Base-by-base conservation (phyloP, 2,797 vertebrate genomes). In the Sphenodon punctatus region DNA sequence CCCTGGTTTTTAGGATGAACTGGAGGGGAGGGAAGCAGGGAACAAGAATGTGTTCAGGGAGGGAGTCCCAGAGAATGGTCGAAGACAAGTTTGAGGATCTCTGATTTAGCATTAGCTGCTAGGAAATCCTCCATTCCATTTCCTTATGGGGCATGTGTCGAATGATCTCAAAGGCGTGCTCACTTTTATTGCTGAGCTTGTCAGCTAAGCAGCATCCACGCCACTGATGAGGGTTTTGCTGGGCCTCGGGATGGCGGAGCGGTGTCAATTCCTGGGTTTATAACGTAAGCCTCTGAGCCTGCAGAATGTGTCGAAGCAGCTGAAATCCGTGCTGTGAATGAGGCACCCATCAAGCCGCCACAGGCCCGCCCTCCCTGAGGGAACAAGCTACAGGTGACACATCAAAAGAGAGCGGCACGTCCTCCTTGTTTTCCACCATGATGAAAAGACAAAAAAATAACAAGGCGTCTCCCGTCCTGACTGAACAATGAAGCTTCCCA, bases 321-420 rank as follows among this genome's bases (percentile, higher is more conserved):
- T 79, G 74, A 42, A 65, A 80, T 55, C 34, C 74, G 67, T 41
- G 80, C 84, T 42, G 22, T 30, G 34, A 34, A 20, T 10, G 12
- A 22, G 10, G 3, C 22, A 55, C 10, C 14, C 17, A 22, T 76
- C 84, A 1, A 63, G 84, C 84, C 34, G 58, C 58, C 56, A 75
- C 84, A 84, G 75, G 84, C 75, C 80, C 75, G 82, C 23, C 49
- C 70, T 69, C 10, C 69, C 60, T 61, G 1, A 51, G 70, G 34
- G 87, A 81, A 65, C 69, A 51, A 34, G 73, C 84, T 75, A 45
- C n/a, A 16, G 78, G 59, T 89, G 88, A 85, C 88, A 85, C 85
- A 89, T 89, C 85, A 89, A 82, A 89, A 66, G 81, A 75, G 66
- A 25, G 71, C 70, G 77, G 80, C 75, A 82, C 88, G 71, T 75